Base-by-base conservation (phyloP, 2,888 invertebrate species). In the Argyresthia albistria region DNA sequence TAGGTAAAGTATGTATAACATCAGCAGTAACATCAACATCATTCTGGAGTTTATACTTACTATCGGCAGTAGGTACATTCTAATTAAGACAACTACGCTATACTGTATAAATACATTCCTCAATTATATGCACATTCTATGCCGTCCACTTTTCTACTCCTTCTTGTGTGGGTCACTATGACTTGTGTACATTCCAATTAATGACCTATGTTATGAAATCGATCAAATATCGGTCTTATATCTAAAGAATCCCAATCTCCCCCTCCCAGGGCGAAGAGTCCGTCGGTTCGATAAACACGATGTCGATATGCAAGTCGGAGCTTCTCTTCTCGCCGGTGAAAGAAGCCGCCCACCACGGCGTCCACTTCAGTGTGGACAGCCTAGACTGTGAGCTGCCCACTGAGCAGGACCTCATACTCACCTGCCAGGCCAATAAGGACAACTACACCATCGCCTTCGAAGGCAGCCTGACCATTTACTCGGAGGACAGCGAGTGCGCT, bases 401-500 rank as follows among this genome's bases (percentile, higher is more conserved):
- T 57, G 93, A 93, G 73, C 93, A 93, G 67, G 95, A 96, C 69
- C 93, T 96, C 71, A 93, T 97, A 77, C 90, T 96, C 60, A 97
- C 96, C 58, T 97, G 97, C 78, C 94, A 95, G 81, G 94, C 95
- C 57, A 96, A 96, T 78, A 96, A 97, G 88, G 95, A 96, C 80
- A 97, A 97, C 87, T 97, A 97, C 76, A 97, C 97, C 59, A 96
- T 97, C 69, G 97, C 97, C 61, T 97, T 97, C 68, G 96, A 97
- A 87, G 97, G 96, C 69, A 95, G 95, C 66, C 89, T 93, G 64
- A 93, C 93, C 60, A 92, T 93, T 88, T 95, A 93, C 78, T 95
- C 95, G 52, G 95, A 95, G 80, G 95, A 93, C 73, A 94, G 93
- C 71, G 93, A 93, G 81, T 93, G 92, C 78, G 88, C 67, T 59